Conservation (phyloP, 1,140 invertebrate genomes). For the Tribolium madens region DNA sequence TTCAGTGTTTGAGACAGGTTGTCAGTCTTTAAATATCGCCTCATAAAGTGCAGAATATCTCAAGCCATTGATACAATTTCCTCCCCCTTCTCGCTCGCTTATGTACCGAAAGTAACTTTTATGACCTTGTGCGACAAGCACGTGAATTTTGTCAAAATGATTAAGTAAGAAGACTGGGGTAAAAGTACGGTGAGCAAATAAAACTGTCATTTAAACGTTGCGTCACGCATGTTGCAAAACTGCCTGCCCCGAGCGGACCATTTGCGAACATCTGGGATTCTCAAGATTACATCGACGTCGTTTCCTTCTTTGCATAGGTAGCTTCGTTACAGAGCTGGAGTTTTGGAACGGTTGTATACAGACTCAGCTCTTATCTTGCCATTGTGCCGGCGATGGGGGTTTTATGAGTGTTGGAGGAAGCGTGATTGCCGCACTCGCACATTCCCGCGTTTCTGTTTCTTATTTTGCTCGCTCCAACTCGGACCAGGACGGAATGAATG, state of each 20-base stretch:
- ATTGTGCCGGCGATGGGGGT: constrained; percentile 43
- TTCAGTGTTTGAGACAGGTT: not conserved
- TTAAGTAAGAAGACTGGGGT: constrained; percentile 39
- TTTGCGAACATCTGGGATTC: constrained; percentile 46
- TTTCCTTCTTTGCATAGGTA: constrained; percentile 21
- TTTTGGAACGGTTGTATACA: constrained; percentile 41
- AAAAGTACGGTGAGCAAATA: constrained; percentile 41
- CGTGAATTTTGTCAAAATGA: constrained; percentile 42
- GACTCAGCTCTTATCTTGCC: constrained; percentile 38
- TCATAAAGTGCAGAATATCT: not conserved
- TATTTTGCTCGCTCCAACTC: constrained; percentile 43
- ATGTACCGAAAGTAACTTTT: not conserved
- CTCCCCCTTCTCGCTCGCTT: not conserved
- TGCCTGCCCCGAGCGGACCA: constrained; percentile 44
- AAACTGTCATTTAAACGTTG: constrained; percentile 47
- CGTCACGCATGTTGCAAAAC: constrained; percentile 45
- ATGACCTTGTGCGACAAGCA: constrained; percentile 20
- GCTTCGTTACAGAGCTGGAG: constrained; percentile 28
- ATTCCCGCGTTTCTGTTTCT: constrained; percentile 39
- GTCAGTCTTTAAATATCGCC: not conserved
- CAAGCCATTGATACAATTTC: not conserved
- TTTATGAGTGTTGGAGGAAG: constrained; percentile 44
- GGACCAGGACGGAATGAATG: constrained; percentile 15
- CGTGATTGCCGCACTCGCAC: constrained; percentile 47
- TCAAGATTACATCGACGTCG: constrained; percentile 21